A percentile compares a stretch with the other conserved stretches of the same genome.
These are phyloP conservation scores for Thyatira batis DNA, from an alignment of 2,888 invertebrate species.

Conservation along the genomic window DNA sequence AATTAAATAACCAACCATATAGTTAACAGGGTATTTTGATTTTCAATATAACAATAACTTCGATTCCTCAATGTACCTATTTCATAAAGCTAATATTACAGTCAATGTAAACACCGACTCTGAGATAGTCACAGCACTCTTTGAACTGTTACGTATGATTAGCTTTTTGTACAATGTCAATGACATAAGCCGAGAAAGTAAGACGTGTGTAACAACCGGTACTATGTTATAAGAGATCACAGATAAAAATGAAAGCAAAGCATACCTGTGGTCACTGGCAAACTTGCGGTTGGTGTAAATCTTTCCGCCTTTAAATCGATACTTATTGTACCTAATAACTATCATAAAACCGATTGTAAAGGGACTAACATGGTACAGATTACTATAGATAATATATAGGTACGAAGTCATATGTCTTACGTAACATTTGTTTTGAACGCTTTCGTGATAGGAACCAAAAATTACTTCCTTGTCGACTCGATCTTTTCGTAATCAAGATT, in stretches of 20 bases:
- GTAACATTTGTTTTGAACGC: not conserved
- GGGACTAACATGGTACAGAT: not conserved
- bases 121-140: not conserved
- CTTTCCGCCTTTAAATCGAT: conserved; percentile 19
- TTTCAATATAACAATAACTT: no score
- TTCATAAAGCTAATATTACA: no score
- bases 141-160: conserved; percentile 9
- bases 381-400: no score
- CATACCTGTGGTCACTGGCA: conserved; percentile 40
- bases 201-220: conserved; percentile 42
- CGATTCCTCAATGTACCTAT: no score
- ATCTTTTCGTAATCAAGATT: not conserved
- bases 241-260: conserved; percentile 58
- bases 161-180: conserved; percentile 45
- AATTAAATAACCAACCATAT: no score
- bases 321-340: conserved; percentile 4
- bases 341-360: not conserved
- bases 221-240: conserved; percentile 48
- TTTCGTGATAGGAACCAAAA: not conserved
- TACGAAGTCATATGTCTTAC: not conserved
- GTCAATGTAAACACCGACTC: not conserved
- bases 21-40: no score
- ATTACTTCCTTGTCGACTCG: not conserved
- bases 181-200: conserved; percentile 64
- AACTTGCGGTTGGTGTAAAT: conserved; percentile 23